Percentiles rank a stretch among this genome's conserved stretches.
Conservation (phyloP, 2,888 invertebrate genomes). For the Cistogaster globosa region DNA sequence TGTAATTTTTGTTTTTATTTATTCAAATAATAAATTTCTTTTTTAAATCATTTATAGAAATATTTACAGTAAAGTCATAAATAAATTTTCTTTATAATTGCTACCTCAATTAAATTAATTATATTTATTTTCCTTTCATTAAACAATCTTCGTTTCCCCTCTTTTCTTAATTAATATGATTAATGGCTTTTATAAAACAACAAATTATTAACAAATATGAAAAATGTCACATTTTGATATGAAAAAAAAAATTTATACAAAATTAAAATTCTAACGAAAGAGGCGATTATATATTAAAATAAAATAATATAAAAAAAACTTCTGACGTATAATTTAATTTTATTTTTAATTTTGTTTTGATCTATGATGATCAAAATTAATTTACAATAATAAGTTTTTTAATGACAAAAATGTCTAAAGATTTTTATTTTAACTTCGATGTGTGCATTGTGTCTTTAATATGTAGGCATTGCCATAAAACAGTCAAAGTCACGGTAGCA, state of each 20-base stretch:
- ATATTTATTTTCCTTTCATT: conserved; percentile 30
- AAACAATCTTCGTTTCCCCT: background rate
- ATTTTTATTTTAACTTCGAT: too few relatives aligned
- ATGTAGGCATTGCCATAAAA: too few relatives aligned
- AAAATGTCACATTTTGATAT: conserved; percentile 11
- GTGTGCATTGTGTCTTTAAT: too few relatives aligned
- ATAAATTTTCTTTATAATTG: conserved; percentile 16
- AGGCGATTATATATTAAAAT: conserved; percentile 18
- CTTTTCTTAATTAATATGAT: conserved; percentile 26
- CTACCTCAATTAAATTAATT: conserved; percentile 11
- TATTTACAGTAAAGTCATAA: conserved; percentile 1
- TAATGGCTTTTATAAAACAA: conserved; percentile 29
- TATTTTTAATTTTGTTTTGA: background rate
- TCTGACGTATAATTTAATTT: background rate
- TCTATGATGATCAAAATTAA: background rate
- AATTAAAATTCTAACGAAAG: conserved; percentile 24
- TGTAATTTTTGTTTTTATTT: too few relatives aligned
- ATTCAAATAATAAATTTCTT: too few relatives aligned
- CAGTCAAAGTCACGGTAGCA: too few relatives aligned
- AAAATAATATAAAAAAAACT: conserved; percentile 16
- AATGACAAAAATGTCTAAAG: too few relatives aligned
- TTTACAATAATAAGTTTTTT: too few relatives aligned
- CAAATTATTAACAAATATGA: conserved; percentile 40
- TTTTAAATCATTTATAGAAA: background rate
- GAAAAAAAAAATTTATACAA: background rate